A percentile compares a stretch with the other conserved stretches of the same genome.
phyloP scores from a whole-genome alignment of 1,140 invertebrate species.

The Thalassaphorura encarpata region DNA sequence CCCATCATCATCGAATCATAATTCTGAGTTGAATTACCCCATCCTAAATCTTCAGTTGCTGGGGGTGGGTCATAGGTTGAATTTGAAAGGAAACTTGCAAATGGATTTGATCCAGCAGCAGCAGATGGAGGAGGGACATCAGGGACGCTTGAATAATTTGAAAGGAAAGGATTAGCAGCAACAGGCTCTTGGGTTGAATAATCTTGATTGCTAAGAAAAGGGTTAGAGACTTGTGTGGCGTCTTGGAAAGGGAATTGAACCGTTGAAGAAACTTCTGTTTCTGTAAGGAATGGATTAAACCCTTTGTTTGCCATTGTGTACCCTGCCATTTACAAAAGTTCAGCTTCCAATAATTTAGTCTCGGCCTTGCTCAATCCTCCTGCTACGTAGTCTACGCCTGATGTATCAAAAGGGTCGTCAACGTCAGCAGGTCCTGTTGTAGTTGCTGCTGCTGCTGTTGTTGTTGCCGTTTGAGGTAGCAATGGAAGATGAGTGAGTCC shows the following conservation, averaged over 20 bases:
- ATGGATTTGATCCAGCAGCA: slow-evolving; percentile 17
- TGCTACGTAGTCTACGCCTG: slow-evolving; percentile 32
- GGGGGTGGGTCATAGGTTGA: background rate
- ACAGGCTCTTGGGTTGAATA: slow-evolving; percentile 1
- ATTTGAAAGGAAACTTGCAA: slow-evolving; percentile 11
- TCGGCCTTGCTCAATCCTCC: too few relatives aligned
- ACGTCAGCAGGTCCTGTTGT: slow-evolving; percentile 23
- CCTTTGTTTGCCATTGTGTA: too few relatives aligned
- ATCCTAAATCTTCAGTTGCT: too few relatives aligned
- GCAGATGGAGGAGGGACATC: slow-evolving; percentile 5
- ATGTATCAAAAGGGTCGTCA: slow-evolving; percentile 38
- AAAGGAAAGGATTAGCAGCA: slow-evolving; percentile 26
- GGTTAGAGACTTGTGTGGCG: too few relatives aligned
- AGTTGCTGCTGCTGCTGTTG: too few relatives aligned
- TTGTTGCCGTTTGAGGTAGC: too few relatives aligned
- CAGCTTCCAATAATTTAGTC: too few relatives aligned
- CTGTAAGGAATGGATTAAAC: slow-evolving; percentile 61
- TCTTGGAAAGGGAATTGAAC: too few relatives aligned
- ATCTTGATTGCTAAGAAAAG: too few relatives aligned
- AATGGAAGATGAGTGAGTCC: too few relatives aligned
- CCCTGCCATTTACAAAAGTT: too few relatives aligned
- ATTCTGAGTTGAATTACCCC: too few relatives aligned
- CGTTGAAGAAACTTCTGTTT: slow-evolving; percentile 30
- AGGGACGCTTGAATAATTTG: slow-evolving; percentile 34
- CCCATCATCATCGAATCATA: slow-evolving; percentile 2